phyloP scores from a whole-genome alignment of 92 coral and sea anemone species.

The Bergia puertoricense region DNA sequence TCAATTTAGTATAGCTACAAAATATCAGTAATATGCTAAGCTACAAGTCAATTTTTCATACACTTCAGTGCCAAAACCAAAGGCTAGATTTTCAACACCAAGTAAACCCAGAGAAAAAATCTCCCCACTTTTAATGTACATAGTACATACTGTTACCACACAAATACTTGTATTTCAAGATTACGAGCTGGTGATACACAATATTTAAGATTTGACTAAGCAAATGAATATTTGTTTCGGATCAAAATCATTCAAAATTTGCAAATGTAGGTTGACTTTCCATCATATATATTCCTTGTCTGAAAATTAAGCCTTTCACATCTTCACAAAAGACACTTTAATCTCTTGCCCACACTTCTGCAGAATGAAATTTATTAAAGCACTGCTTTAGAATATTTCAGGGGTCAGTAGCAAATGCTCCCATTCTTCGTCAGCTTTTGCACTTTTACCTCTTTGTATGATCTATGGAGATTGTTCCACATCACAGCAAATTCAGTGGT shows the following conservation, averaged over 20 bases:
- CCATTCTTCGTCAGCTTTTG: background rate
- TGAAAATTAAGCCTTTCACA: background rate
- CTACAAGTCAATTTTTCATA: background rate
- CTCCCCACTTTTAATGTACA: background rate
- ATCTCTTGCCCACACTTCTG: background rate
- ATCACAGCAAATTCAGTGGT: background rate
- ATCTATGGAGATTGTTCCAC: background rate
- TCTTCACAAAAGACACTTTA: too few relatives aligned
- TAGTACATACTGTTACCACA: constrained; percentile 21
- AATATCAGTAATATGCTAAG: background rate
- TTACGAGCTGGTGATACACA: background rate
- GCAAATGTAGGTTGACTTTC: background rate
- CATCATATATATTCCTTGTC: background rate
- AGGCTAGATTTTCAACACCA: background rate
- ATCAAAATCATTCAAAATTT: background rate
- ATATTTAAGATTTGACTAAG: background rate
- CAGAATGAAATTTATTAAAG: background rate
- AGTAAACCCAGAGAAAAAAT: background rate
- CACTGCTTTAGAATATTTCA: background rate
- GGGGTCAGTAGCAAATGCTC: background rate
- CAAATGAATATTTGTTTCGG: background rate
- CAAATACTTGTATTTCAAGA: constrained; percentile 9
- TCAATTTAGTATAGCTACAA: background rate
- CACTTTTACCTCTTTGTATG: background rate
- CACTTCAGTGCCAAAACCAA: background rate